Conservation (phyloP, 2,113 vertebrate genomes). For the Phalacrocorax pelagicus region DNA sequence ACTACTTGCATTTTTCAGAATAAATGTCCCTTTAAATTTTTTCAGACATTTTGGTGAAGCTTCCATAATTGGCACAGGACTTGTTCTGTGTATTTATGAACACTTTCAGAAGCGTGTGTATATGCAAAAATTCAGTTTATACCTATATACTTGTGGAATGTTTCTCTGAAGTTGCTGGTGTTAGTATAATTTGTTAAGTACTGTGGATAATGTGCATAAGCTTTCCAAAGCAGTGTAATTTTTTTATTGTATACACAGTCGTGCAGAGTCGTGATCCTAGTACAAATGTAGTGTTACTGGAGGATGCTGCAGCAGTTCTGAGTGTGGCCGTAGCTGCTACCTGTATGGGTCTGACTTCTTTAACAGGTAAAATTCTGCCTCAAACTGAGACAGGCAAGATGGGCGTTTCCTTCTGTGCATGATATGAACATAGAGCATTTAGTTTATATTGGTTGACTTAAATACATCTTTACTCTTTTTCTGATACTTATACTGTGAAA, state of each 20-base stretch:
- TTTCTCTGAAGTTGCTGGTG: neutral
- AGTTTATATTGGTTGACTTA: neutral
- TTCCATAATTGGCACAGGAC: neutral
- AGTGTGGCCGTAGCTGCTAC: slow-evolving; percentile 89
- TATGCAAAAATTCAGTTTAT: neutral
- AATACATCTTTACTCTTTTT: neutral
- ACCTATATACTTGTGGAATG: neutral
- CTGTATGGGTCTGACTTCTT: slow-evolving; percentile 95
- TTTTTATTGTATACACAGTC: slow-evolving; percentile 71
- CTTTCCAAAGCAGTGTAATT: neutral
- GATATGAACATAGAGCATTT: neutral
- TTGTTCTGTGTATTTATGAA: neutral
- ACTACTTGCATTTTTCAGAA: neutral
- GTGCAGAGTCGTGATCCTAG: slow-evolving; percentile 95
- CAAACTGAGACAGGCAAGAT: neutral
- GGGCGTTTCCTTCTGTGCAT: neutral
- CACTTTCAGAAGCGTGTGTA: neutral
- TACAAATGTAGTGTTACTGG: slow-evolving; percentile 95
- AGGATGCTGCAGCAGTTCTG: slow-evolving; percentile 94
- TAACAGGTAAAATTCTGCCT: slow-evolving; percentile 85
- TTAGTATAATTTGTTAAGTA: neutral
- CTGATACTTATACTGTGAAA: neutral
- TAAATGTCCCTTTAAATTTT: neutral
- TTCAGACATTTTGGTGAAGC: neutral
- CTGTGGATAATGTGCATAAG: neutral